Evolutionary conservation across 2,888 invertebrate genomes (phyloP).

Genomic region (Agriopis leucophaearia): DNA sequence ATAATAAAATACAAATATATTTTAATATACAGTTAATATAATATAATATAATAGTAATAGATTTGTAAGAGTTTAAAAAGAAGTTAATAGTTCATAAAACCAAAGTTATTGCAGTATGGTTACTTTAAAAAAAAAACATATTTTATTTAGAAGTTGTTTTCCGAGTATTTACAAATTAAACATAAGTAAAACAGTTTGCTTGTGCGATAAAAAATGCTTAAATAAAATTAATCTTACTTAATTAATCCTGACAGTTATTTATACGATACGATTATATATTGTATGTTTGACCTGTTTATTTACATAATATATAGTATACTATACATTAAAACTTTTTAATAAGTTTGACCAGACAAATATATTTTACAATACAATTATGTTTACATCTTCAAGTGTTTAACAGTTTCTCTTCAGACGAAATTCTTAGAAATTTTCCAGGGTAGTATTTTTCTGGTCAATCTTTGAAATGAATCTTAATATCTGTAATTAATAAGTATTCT

Average conservation of each 20-base stretch:
- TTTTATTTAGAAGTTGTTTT: not conserved
- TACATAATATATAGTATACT: slow-evolving; percentile 30
- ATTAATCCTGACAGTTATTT: slow-evolving; percentile 16
- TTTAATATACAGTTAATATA: too few relatives aligned
- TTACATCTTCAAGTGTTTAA: not conserved
- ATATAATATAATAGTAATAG: too few relatives aligned
- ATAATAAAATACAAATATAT: too few relatives aligned
- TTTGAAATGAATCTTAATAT: slow-evolving; percentile 11
- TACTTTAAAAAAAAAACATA: not conserved
- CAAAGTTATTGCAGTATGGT: not conserved
- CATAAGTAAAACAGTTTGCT: not conserved
- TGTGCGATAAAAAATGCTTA: slow-evolving; percentile 16
- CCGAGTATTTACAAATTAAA: not conserved
- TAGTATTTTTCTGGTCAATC: slow-evolving; percentile 12
- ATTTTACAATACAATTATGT: not conserved
- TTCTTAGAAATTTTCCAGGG: not conserved
- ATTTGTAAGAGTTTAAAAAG: not conserved
- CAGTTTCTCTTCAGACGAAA: not conserved
- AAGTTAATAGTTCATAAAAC: not conserved
- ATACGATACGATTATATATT: slow-evolving; percentile 26
- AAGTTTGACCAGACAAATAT: not conserved
- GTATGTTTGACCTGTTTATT: slow-evolving; percentile 19
- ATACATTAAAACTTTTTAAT: slow-evolving; percentile 2
- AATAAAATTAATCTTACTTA: slow-evolving; percentile 12
- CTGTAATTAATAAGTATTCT: not conserved